Conservation (phyloP, 2,797 vertebrate genomes). For the Pseudochirops corinnae region DNA sequence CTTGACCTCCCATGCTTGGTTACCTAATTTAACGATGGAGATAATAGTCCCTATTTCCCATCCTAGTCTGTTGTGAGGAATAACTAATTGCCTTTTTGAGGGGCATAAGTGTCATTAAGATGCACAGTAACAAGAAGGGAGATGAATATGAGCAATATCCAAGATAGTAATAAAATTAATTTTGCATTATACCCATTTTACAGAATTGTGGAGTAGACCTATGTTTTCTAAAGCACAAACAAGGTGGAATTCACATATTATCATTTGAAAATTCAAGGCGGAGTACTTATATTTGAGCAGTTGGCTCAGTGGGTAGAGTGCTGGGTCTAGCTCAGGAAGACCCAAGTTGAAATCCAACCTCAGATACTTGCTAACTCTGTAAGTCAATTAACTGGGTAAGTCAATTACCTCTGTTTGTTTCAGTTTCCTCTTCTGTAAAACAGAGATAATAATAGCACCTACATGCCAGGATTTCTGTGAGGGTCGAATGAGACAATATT, state of each 20-base stretch:
- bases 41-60: background rate
- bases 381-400: background rate
- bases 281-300: constrained; percentile 18
- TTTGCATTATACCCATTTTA: background rate
- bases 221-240: background rate
- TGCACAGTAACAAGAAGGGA: background rate
- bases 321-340: background rate
- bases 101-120: background rate
- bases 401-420: background rate
- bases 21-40: background rate
- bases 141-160: background rate
- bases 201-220: background rate
- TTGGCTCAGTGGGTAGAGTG: background rate
- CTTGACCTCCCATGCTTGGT: too few relatives aligned
- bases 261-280: constrained; percentile 39
- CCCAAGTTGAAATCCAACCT: background rate
- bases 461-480: background rate
- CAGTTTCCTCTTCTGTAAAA: background rate
- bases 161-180: background rate
- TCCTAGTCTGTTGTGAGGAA: background rate
- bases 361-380: background rate
- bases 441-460: background rate
- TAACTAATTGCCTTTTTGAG: background rate
- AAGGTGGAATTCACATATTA: background rate
- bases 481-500: background rate